These are phyloP conservation scores for Muntiacus muntjak DNA, from an alignment of 2,113 vertebrate species.

Conservation along the genomic window DNA sequence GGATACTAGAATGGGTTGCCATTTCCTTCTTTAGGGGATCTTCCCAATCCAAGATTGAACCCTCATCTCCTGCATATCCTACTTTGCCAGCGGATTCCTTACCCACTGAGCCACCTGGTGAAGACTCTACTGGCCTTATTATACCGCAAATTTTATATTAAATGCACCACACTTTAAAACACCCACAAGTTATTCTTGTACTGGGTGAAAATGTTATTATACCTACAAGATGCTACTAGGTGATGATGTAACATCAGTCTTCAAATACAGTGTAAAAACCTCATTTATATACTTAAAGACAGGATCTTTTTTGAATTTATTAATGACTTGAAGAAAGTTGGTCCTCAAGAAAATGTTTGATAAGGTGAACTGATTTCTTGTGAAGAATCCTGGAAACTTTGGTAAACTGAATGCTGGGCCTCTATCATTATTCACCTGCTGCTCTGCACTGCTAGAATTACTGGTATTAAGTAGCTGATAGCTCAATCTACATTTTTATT, in stretches of 20 bases:
- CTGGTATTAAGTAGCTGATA: neutral
- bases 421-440: neutral
- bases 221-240: neutral
- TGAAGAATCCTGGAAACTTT: neutral
- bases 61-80: neutral
- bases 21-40: neutral
- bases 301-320: neutral
- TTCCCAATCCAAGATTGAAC: neutral
- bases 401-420: neutral
- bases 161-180: neutral
- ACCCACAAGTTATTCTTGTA: neutral
- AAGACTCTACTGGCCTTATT: neutral
- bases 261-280: neutral
- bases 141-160: neutral
- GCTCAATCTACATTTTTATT: conserved; percentile 33
- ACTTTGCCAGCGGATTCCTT: neutral
- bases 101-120: neutral
- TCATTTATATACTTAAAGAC: neutral
- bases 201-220: neutral
- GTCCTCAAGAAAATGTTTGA: neutral
- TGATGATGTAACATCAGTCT: neutral
- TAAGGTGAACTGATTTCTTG: neutral
- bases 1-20: neutral
- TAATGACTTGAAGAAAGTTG: neutral
- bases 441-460: neutral